A percentile compares a stretch with the other conserved stretches of the same genome.
These are phyloP conservation scores for Lasius platythorax DNA, from an alignment of 2,888 invertebrate genomes.

Conservation along the genomic window DNA sequence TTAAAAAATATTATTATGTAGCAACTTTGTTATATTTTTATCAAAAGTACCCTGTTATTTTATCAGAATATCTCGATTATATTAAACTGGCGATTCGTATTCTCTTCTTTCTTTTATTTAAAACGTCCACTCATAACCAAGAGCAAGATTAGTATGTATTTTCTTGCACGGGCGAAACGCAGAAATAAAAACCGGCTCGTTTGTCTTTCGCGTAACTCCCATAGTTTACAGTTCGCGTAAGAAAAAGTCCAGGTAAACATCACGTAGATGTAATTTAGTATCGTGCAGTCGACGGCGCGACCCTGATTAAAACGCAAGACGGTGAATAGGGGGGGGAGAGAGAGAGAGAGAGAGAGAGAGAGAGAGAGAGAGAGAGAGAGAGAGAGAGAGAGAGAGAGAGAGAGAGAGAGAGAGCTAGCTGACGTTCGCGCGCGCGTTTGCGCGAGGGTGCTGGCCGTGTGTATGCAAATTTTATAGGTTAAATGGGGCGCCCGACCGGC, in stretches of 20 bases:
- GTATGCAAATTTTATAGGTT: constrained; percentile 82
- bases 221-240: constrained; percentile 46
- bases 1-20: neutral
- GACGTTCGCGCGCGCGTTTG: constrained; percentile 45
- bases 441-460: constrained; percentile 56
- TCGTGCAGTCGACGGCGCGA: constrained; percentile 46
- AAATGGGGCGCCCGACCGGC: constrained; percentile 77
- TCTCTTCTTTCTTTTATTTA: neutral
- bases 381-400: no score
- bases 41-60: constrained; percentile 1
- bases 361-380: no score
- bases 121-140: constrained; percentile 8
- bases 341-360: no score
- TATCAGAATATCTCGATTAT: neutral
- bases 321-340: constrained; percentile 40
- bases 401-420: constrained; percentile 1
- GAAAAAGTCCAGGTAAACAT: constrained; percentile 47
- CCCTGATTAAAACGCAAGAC: constrained; percentile 54
- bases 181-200: constrained; percentile 37
- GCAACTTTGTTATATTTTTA: neutral
- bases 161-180: neutral
- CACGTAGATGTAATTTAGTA: constrained; percentile 51
- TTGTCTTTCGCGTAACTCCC: constrained; percentile 32
- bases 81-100: neutral
- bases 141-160: constrained; percentile 29